These are phyloP conservation scores for Oasisia sp. DNA, from an alignment of 2,888 invertebrate genomes.

Conservation along the genomic window DNA sequence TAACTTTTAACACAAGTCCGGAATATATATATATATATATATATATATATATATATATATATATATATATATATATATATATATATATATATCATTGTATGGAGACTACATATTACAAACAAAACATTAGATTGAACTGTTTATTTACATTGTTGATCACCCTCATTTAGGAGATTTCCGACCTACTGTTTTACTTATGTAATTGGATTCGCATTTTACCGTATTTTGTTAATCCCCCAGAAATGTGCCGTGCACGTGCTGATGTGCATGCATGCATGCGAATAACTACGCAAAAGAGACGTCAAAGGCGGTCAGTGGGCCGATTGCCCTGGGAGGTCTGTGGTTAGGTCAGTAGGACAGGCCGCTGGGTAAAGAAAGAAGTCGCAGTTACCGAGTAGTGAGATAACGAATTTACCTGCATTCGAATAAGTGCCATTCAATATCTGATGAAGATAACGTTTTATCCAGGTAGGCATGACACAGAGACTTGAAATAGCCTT, in stretches of 20 bases:
- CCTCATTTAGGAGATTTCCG: no score
- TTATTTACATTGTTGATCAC: no score
- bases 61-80: no score
- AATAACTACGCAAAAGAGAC: not conserved
- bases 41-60: no score
- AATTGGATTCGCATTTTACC: no score
- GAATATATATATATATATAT: no score
- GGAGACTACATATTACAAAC: no score
- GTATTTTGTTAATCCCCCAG: not conserved
- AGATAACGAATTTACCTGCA: not conserved
- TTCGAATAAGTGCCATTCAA: not conserved
- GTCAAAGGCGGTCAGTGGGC: not conserved
- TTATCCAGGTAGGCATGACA: not conserved
- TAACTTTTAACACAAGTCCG: not conserved
- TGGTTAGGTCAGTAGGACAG: not conserved
- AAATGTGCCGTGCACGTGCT: not conserved
- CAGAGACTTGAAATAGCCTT: not conserved
- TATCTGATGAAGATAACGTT: not conserved
- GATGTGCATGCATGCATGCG: not conserved
- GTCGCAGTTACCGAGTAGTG: not conserved
- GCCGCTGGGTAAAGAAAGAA: not conserved
- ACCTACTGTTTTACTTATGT: no score
- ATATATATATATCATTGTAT: no score
- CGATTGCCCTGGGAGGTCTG: not conserved
- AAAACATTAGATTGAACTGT: no score